Evolutionary conservation across 2,797 vertebrate genomes (phyloP).

Genomic region (Hybognathus amarus): DNA sequence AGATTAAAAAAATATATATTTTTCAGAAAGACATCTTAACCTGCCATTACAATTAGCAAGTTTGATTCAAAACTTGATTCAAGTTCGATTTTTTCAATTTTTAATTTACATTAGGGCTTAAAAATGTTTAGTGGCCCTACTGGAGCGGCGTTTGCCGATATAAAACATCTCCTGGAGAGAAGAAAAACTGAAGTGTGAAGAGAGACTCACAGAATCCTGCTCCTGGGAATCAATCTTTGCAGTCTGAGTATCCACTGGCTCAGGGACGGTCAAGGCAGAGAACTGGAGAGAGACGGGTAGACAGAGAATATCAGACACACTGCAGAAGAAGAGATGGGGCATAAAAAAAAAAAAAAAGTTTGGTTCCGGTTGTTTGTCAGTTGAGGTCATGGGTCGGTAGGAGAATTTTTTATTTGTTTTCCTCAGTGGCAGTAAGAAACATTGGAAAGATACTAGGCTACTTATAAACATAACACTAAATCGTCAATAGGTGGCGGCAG

Average conservation of each 20-base stretch:
- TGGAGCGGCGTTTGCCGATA: background rate
- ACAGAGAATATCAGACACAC: background rate
- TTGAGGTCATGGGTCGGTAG: too few species aligned
- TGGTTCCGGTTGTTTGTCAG: too few species aligned
- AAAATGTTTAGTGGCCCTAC: too few species aligned
- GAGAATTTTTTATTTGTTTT: too few species aligned
- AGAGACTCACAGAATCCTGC: slow-evolving; percentile 86
- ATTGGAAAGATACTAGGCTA: too few species aligned
- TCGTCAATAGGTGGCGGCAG: too few species aligned
- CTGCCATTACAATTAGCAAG: background rate
- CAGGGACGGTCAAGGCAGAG: slow-evolving; percentile 83
- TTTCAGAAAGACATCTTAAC: background rate
- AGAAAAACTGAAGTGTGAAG: background rate
- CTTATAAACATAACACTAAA: too few species aligned
- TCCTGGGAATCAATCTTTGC: slow-evolving; percentile 83
- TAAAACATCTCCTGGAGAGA: background rate
- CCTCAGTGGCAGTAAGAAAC: too few species aligned
- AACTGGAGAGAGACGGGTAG: slow-evolving; percentile 75
- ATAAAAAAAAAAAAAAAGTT: too few species aligned
- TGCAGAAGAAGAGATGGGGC: background rate
- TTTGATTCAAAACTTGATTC: background rate
- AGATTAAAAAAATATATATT: too few species aligned
- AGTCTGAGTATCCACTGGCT: slow-evolving; percentile 86
- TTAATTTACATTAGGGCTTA: background rate
- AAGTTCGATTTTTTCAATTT: background rate